phyloP scores from a whole-genome alignment of 1,140 invertebrate species.

The Plutomurus gul region DNA sequence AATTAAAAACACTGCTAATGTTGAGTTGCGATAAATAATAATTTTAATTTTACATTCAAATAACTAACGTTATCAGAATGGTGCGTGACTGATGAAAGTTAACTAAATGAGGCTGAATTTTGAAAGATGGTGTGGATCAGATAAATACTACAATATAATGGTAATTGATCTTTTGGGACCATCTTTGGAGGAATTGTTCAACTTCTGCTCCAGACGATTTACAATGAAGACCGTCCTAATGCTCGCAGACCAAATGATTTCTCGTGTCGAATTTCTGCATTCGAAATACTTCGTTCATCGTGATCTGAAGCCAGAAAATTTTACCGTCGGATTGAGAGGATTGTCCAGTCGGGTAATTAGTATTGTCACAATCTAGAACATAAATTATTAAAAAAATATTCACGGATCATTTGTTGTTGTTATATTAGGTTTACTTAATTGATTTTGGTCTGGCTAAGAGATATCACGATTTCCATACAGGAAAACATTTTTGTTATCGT shows the following conservation, averaged over 20 bases:
- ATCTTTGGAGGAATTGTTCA: slow-evolving; percentile 95
- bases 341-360: no score
- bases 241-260: slow-evolving; percentile 92
- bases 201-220: slow-evolving; percentile 92
- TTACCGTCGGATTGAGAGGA: no score
- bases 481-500: slow-evolving; percentile 86
- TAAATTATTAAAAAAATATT: not conserved
- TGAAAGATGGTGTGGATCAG: slow-evolving; percentile 82
- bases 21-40: no score
- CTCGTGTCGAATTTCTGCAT: slow-evolving; percentile 92
- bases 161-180: slow-evolving; percentile 96
- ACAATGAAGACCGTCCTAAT: slow-evolving; percentile 97
- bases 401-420: slow-evolving; percentile 53
- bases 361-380: slow-evolving; percentile 78
- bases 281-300: slow-evolving; percentile 95
- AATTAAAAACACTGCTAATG: not conserved
- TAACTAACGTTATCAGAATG: not conserved
- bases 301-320: slow-evolving; percentile 95
- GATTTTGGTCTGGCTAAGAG: slow-evolving; percentile 98
- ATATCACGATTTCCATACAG: slow-evolving; percentile 82
- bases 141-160: slow-evolving; percentile 90
- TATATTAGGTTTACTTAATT: slow-evolving; percentile 89
- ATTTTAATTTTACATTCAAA: not conserved
- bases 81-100: not conserved
- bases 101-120: not conserved